Evolutionary conservation across 2,888 invertebrate genomes (phyloP).

Genomic region (Meghimatium bilineatum): DNA sequence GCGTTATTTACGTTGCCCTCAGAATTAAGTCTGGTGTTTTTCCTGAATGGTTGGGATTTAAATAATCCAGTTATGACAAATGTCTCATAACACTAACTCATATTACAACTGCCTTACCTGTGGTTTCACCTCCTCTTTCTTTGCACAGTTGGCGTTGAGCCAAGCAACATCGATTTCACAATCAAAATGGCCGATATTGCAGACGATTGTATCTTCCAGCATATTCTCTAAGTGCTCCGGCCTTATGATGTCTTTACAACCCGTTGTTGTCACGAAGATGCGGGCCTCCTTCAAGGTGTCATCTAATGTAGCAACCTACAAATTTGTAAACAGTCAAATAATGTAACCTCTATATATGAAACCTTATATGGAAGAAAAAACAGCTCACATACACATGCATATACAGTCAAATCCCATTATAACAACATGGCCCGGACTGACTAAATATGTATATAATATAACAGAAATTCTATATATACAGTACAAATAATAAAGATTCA

Average conservation of each 20-base stretch:
- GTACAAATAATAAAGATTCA: no score
- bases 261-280: constrained; percentile 98
- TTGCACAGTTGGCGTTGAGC: constrained; percentile 91
- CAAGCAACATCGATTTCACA: constrained; percentile 97
- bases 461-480: no score
- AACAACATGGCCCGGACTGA: no score
- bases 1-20: no score
- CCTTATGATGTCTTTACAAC: constrained; percentile 92
- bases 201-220: constrained; percentile 96
- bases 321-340: neutral
- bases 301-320: constrained; percentile 87
- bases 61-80: no score
- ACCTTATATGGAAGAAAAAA: no score
- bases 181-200: constrained; percentile 99
- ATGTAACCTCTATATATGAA: neutral
- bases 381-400: no score
- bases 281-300: constrained; percentile 93
- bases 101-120: constrained; percentile 90
- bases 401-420: no score
- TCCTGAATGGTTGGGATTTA: no score
- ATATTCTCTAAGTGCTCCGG: constrained; percentile 93
- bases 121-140: constrained; percentile 95
- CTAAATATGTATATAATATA: no score
- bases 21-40: no score
- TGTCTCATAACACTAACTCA: no score